These are phyloP conservation scores for Pelecanoides urinatrix DNA, from an alignment of 2,113 vertebrate genomes.

Conservation along the genomic window DNA sequence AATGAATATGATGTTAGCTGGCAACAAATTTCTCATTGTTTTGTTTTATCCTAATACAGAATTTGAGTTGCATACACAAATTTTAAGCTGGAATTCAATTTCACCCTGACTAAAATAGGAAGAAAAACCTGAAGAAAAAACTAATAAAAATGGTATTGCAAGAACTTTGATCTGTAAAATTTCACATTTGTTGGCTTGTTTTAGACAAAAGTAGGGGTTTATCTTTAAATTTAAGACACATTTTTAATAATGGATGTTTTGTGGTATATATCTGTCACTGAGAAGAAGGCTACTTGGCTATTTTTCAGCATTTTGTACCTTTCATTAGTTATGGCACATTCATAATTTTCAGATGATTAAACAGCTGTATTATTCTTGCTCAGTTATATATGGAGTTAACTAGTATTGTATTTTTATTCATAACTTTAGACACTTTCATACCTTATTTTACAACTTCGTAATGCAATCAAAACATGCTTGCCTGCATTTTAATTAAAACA, in stretches of 20 bases:
- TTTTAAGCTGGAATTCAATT: not conserved
- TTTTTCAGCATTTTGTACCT: not conserved
- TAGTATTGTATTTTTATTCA: not conserved
- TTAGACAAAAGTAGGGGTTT: not conserved
- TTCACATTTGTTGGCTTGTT: not conserved
- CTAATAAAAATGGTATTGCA: not conserved
- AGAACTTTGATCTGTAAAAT: not conserved
- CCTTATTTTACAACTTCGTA: not conserved
- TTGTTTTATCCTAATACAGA: not conserved
- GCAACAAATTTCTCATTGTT: not conserved
- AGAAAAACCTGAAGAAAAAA: not conserved
- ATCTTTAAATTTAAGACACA: not conserved
- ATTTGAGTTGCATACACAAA: not conserved
- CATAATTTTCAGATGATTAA: not conserved
- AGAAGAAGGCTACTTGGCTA: not conserved
- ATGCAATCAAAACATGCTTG: not conserved
- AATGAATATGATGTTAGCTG: not conserved
- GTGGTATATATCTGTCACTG: not conserved
- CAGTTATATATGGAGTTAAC: not conserved
- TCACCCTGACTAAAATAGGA: not conserved
- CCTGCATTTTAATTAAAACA: conserved; percentile 3
- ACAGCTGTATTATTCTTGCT: not conserved
- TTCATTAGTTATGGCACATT: not conserved
- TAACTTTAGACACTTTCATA: not conserved
- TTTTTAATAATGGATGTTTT: not conserved